Base-by-base conservation (phyloP, 2,888 invertebrate species). In the Melanotus villosus region DNA sequence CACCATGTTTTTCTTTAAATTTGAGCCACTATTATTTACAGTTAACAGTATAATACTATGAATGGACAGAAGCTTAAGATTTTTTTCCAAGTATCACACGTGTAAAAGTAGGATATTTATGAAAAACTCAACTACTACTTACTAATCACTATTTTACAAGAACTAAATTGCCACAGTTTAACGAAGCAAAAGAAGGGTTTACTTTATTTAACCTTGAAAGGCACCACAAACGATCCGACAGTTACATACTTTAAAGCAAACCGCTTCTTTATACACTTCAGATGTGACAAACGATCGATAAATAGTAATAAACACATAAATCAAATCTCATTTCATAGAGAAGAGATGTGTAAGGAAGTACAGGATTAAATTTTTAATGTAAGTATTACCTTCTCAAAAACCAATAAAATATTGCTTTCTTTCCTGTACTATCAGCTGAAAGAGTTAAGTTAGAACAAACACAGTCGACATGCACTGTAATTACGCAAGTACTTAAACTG, bases 11-110 rank as follows among this genome's bases (percentile, higher is more conserved):
- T 60, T 36, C n/a, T n/a, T 26, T 26, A 47, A 23, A 45, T 58
- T 70, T 70, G 70, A 70, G 70, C 70, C 34, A 38, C 63, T 59
- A 69, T 60, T 70, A 70, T 70, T 65, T 70, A 70, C 70, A 70
- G 38, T 59, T 59, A 50, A 52, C 36, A 68, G 30, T 62, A 45
- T 65, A 60, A 60, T 57, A 62, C 60, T 62, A 62, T 60, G 36
- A 70, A 62, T 70, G 70, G 70, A 70, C 70, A 70, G 70, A 70
- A 70, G 65, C 65, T 56, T 70, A 45, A 65, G 41, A 68, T 56
- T 60, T n/a, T n/a, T n/a, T 43, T 62, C 50, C 54, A 56, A 65
- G 54, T 70, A 70, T 70, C 70, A 70, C 70, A 65, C 70, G 30
- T 68, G 36, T 68, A 57, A 57, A 62, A 68, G 26, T 68, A 67